Evolutionary conservation across 2,797 vertebrate genomes (phyloP), one percentile per base, ranked within the genome.

Genomic region (Coregonus suidteri): DNA sequence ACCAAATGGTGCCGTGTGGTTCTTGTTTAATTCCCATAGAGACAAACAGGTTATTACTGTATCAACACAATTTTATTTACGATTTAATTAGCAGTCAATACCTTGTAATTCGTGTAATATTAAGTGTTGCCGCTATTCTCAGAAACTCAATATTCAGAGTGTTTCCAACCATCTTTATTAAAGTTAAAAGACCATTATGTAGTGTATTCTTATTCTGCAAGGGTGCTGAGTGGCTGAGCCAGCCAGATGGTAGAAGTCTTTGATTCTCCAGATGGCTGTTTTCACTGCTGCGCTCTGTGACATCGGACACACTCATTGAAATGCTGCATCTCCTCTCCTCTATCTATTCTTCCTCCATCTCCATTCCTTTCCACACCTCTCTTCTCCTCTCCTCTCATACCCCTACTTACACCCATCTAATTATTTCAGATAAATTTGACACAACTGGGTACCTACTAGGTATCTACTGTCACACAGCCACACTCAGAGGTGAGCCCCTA

Each of bases 261-360:
- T 94, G 93, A 95, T 94, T 94, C 93, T 95, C 93, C 94, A 95
- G 94, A 95, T 95, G 94, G 95, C 93, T 93, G 92, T 94, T 94
- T 92, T 83, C 83, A 85, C 83, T 93, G 91, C 93, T 93, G 93
- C 92, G 94, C 92, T 92, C 91, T 87, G 92, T 94, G 94, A 94
- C 94, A 95, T 93, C 92, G 92, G 93, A 92, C 90, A 91, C 91
- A 91, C 93, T 94, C 93, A 94, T 94, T 95, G 93, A 95, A 92
- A 94, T 93, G 93, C 94, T 91, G 9, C 91, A 91, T 93, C 87
- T 82, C 66, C 65, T 71, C 54, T 5, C 30, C 67, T 52, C 9
- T 47, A 3, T 47, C 41, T 73, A 35, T n/a, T 47, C 41, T 47
- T 47, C 9, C 9, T 13, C 41, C 41, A 47, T 47, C 41, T 47